Conservation (phyloP, 2,888 invertebrate genomes). For the Lasioglossum malachurum region DNA sequence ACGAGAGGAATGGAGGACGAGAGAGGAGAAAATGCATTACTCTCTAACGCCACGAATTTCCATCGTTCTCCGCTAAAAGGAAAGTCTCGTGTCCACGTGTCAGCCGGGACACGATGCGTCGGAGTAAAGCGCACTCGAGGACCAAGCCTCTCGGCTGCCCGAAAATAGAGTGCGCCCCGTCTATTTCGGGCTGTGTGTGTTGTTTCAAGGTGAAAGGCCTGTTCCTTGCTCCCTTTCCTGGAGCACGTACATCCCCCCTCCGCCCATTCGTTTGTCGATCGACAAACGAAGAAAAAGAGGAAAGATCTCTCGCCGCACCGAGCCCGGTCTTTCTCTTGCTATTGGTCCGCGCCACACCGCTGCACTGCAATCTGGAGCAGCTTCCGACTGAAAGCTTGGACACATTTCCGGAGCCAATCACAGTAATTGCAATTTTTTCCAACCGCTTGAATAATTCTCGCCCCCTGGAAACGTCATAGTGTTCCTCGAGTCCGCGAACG, state of each 20-base stretch:
- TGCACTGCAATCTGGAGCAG: background rate
- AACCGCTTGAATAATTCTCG: background rate
- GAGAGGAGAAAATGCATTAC: background rate
- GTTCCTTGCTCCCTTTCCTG: conserved; percentile 44
- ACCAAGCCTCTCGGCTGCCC: conserved; percentile 23
- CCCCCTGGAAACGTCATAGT: background rate
- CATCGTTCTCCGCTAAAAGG: background rate
- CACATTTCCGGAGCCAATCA: background rate
- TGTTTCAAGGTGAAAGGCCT: conserved; percentile 65
- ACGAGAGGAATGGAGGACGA: background rate
- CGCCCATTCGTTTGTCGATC: conserved; percentile 26
- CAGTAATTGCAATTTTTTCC: background rate
- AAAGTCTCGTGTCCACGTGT: conserved; percentile 24
- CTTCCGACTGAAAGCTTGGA: background rate
- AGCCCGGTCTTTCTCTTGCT: background rate
- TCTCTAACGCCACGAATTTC: background rate
- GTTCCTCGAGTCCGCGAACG: background rate
- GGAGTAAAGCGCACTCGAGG: conserved; percentile 41
- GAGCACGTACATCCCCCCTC: conserved; percentile 20
- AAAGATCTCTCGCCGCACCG: background rate
- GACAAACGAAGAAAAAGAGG: conserved; percentile 11
- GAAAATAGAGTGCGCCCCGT: conserved; percentile 61
- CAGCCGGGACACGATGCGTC: conserved; percentile 33
- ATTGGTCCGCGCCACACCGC: background rate
- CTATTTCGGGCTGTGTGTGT: conserved; percentile 60